Conservation (phyloP, 2,797 vertebrate species). For the Manis javanica region DNA sequence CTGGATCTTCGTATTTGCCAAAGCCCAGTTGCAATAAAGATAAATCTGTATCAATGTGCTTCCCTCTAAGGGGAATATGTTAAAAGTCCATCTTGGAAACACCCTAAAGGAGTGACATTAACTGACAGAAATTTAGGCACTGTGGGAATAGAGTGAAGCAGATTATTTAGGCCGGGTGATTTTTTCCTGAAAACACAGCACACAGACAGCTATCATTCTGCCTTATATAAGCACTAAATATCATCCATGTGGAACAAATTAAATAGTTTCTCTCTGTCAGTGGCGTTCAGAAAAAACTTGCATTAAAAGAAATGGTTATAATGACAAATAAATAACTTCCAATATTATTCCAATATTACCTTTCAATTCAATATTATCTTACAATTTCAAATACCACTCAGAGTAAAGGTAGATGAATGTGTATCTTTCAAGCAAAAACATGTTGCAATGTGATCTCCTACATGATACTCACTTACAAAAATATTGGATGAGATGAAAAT, state of each 20-base stretch:
- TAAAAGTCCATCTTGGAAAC: background rate
- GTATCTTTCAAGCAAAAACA: background rate
- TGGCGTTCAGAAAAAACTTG: background rate
- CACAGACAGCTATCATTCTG: background rate
- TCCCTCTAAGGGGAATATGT: background rate
- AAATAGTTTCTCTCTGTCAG: background rate
- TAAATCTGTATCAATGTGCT: background rate
- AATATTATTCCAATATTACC: background rate
- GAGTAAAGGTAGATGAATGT: background rate
- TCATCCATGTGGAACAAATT: background rate
- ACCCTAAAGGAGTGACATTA: background rate
- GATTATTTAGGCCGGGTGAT: background rate
- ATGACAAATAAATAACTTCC: background rate
- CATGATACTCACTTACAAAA: background rate
- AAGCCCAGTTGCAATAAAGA: background rate
- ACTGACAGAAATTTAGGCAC: background rate
- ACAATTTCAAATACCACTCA: background rate
- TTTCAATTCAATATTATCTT: background rate
- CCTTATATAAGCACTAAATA: background rate
- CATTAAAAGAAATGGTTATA: background rate
- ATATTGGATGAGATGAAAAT: background rate
- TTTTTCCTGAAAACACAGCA: background rate
- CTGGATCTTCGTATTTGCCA: background rate
- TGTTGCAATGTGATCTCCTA: background rate
- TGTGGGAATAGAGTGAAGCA: background rate